Evolutionary conservation across 2,113 vertebrate species (phyloP), one percentile per base, ranked within the genome.

Genomic region (Todiramphus saurophagus): DNA sequence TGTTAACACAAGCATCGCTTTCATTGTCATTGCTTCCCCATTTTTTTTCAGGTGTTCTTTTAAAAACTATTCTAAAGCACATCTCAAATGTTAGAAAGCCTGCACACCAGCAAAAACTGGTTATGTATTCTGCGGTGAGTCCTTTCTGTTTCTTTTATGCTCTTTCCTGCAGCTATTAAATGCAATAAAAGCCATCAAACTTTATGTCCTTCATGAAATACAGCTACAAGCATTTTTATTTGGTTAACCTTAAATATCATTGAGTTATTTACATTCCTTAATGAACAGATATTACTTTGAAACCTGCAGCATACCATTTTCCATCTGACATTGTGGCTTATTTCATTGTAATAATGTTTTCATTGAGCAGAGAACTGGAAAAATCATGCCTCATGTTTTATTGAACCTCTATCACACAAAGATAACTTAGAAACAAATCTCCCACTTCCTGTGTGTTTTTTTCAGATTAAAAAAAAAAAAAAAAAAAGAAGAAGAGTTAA

Each of bases 41-140:
- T 83, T 90, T 96, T 95, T 91, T 94, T 96, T 73, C 94, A 98
- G 98, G 98, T 86, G 31, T 98, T 81, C 97, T 98, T 66, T 84
- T 98, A 93, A 98, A 98, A 81, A 94, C 94, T 90, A 98, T 99
- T 95, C 94, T 98, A 75, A 97, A 97, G 97, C 98, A 98, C 79
- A 96, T 98, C 75, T 97, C 97, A 76, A 91, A 93, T 70, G 97
- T 97, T 70, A 92, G 92, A 82, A 97, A 97, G 67, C 75, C 97
- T 96, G 95, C 96, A 53, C 94, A 95, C 44, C n/a, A 93, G 33
- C 97, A 96, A 80, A 99, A 98, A 95, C 96, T 98, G 96, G 96
- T 98, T 90, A 97, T 98, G 93, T 99, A 99, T 96, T 98, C 98
- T 55, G 97, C 97, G 48, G 98, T 99, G 93, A 98, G 98, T 98